phyloP scores from a whole-genome alignment of 2,888 invertebrate species.

The Volucella bombylans region DNA sequence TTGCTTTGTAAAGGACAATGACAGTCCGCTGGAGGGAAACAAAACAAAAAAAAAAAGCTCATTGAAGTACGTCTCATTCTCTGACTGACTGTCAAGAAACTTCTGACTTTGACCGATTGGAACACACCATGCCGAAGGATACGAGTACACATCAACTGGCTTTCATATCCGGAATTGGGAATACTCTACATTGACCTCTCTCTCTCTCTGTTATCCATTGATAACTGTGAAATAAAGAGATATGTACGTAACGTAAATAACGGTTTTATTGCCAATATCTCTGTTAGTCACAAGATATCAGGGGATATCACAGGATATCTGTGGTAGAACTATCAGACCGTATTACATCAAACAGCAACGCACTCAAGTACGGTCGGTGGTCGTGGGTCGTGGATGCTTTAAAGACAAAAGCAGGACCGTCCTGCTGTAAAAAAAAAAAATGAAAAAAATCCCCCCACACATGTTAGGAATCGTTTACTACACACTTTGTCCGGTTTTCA shows the following conservation, averaged over 20 bases:
- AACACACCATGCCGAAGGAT: not conserved
- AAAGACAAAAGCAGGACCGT: not conserved
- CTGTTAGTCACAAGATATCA: constrained; percentile 7
- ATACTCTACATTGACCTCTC: not conserved
- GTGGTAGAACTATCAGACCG: not conserved
- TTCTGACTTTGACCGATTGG: constrained; percentile 11
- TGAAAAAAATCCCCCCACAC: not conserved
- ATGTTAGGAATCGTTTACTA: constrained; percentile 36
- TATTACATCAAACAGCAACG: not conserved
- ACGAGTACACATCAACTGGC: not conserved
- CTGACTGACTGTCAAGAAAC: too few species aligned
- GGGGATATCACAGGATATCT: not conserved
- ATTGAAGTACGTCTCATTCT: constrained; percentile 25
- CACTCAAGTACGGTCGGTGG: not conserved
- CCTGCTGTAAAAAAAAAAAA: too few species aligned
- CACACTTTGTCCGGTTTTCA: constrained; percentile 40
- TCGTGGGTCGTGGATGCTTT: not conserved
- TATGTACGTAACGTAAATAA: constrained; percentile 51
- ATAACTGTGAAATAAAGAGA: constrained; percentile 41
- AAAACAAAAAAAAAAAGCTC: constrained; percentile 2
- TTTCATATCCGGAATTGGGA: constrained; percentile 3
- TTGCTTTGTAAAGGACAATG: constrained; percentile 6
- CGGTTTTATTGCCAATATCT: constrained; percentile 47
- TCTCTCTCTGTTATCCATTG: not conserved
- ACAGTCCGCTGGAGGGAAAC: not conserved